A percentile compares a stretch with the other conserved stretches of the same genome.
Evolutionary conservation across 2,797 vertebrate species (phyloP).

Genomic region (Danio albolineatus): DNA sequence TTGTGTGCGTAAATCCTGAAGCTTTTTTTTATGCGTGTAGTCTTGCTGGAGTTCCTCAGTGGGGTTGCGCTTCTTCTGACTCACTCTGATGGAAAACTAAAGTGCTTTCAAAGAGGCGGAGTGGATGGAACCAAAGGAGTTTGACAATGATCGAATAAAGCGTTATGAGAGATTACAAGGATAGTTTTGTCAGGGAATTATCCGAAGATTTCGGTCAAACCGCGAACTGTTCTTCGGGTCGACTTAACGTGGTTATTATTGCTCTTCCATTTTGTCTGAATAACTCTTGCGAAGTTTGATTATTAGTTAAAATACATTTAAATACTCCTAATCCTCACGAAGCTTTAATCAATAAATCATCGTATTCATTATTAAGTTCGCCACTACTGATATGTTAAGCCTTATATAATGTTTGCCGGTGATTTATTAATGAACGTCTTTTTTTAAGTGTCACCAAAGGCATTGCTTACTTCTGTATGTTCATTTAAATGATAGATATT

Average conservation of each 20-base stretch:
- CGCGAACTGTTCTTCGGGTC: slow-evolving; percentile 78
- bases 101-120: slow-evolving; percentile 81
- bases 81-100: slow-evolving; percentile 79
- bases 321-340: neutral
- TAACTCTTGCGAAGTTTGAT: slow-evolving; percentile 1
- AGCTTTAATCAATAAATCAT: neutral
- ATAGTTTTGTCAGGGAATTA: slow-evolving; percentile 85
- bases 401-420: neutral
- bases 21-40: slow-evolving; percentile 68
- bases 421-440: neutral
- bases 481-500: neutral
- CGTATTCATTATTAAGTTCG: neutral
- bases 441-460: neutral
- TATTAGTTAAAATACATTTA: neutral
- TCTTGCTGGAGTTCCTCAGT: slow-evolving; percentile 76
- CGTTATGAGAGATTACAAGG: slow-evolving; percentile 83
- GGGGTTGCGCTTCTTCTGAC: slow-evolving; percentile 79
- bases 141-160: slow-evolving; percentile 85
- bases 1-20: slow-evolving; percentile 68
- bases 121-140: slow-evolving; percentile 76
- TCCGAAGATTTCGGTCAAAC: slow-evolving; percentile 75
- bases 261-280: slow-evolving; percentile 38
- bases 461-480: neutral
- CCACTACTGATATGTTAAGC: neutral
- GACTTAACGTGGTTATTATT: slow-evolving; percentile 80